Conservation (phyloP, 2,888 invertebrate genomes). For the Amphipoea oculea region DNA sequence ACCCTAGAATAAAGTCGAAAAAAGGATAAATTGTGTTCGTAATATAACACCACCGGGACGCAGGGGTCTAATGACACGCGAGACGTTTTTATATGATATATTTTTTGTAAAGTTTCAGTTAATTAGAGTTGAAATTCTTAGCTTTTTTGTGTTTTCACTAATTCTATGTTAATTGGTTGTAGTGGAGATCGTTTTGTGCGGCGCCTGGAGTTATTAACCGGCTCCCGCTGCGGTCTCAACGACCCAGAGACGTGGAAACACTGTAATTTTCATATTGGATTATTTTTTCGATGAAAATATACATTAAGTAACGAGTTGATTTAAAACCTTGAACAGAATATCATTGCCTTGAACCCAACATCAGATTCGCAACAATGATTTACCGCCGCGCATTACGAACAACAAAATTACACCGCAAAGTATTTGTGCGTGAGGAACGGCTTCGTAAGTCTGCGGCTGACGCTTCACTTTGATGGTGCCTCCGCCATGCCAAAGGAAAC, state of each 20-base stretch:
- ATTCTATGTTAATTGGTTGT: constrained; percentile 79
- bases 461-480: constrained; percentile 50
- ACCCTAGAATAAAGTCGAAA: constrained; percentile 16
- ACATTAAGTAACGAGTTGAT: constrained; percentile 4
- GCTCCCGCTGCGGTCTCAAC: constrained; percentile 30
- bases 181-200: constrained; percentile 65
- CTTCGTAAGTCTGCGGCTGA: constrained; percentile 32
- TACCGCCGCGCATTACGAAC: constrained; percentile 36
- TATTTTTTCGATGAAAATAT: background rate
- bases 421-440: constrained; percentile 30
- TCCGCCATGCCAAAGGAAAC: constrained; percentile 73
- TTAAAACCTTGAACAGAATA: constrained; percentile 13
- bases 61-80: constrained; percentile 88
- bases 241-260: background rate
- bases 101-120: constrained; percentile 78
- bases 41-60: constrained; percentile 64
- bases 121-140: constrained; percentile 80
- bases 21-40: background rate
- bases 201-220: constrained; percentile 61
- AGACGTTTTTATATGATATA: constrained; percentile 75
- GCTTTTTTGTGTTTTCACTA: constrained; percentile 75
- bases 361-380: constrained; percentile 44
- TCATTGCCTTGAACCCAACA: constrained; percentile 13
- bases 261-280: background rate
- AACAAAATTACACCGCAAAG: constrained; percentile 49